Evolutionary conservation across 2,797 vertebrate species (phyloP).

Genomic region (Lerista edwardsae): DNA sequence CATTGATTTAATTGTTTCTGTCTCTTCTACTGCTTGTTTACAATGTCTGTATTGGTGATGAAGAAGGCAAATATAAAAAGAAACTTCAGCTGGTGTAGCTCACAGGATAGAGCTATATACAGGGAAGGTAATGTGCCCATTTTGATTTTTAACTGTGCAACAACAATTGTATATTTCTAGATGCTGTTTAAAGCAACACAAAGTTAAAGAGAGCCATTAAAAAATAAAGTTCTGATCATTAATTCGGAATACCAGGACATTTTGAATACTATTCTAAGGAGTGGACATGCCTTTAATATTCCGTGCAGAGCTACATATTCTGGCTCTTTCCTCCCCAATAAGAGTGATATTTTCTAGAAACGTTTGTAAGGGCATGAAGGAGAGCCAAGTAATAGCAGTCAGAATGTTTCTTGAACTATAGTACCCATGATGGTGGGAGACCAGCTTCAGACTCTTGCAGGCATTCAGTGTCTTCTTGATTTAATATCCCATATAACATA

Average conservation of each 20-base stretch:
- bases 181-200: conserved; percentile 49
- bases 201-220: conserved; percentile 54
- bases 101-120: conserved; percentile 18
- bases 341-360: background rate
- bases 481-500: conserved; percentile 38
- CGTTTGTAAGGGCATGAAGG: background rate
- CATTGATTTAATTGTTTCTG: conserved; percentile 59
- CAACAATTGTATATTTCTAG: conserved; percentile 21
- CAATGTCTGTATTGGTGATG: conserved; percentile 54
- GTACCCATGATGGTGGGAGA: background rate
- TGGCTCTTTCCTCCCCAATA: background rate
- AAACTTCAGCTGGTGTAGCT: conserved; percentile 37
- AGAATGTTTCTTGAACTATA: conserved; percentile 22
- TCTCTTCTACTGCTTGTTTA: conserved; percentile 61
- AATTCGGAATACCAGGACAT: background rate
- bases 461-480: conserved; percentile 24
- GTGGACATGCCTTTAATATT: background rate
- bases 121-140: conserved; percentile 40
- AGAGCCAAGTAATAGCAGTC: background rate
- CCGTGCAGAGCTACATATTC: background rate
- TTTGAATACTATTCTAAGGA: background rate
- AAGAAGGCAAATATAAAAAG: conserved; percentile 23
- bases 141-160: conserved; percentile 52
- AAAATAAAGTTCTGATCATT: conserved; percentile 24
- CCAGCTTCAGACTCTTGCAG: background rate